Conservation (phyloP, 64 coral and sea anemone genomes). For the Anthopleura sola region DNA sequence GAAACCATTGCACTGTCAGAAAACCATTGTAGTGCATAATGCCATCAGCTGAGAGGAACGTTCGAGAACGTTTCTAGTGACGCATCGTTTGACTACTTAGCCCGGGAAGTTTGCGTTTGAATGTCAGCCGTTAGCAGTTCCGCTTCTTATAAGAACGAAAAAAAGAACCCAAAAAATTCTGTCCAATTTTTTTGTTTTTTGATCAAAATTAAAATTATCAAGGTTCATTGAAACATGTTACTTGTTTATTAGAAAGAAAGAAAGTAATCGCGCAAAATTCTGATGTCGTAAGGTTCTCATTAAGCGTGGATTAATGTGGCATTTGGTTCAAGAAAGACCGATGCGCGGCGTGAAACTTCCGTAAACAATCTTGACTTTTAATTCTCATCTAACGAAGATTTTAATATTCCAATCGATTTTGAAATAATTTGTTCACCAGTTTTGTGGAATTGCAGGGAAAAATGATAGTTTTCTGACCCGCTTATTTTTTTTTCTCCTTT, state of each 20-base stretch:
- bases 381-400: neutral
- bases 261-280: neutral
- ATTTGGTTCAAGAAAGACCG: neutral
- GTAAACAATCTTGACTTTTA: neutral
- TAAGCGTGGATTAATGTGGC: neutral
- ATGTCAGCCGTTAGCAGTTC: neutral
- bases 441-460: neutral
- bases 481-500: too few relatives aligned
- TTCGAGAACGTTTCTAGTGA: neutral
- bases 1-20: slow-evolving; percentile 12
- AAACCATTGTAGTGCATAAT: neutral
- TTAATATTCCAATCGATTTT: neutral
- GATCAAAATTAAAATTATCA: too few relatives aligned
- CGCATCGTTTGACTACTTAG: neutral
- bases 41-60: neutral
- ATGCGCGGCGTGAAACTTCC: neutral
- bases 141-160: neutral
- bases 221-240: neutral
- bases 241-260: neutral
- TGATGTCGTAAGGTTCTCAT: neutral
- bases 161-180: neutral
- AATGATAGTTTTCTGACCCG: too few relatives aligned
- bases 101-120: neutral
- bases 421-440: neutral
- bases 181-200: neutral